Evolutionary conservation across 2,113 vertebrate species (phyloP).

Genomic region (Centropus bengalensis): DNA sequence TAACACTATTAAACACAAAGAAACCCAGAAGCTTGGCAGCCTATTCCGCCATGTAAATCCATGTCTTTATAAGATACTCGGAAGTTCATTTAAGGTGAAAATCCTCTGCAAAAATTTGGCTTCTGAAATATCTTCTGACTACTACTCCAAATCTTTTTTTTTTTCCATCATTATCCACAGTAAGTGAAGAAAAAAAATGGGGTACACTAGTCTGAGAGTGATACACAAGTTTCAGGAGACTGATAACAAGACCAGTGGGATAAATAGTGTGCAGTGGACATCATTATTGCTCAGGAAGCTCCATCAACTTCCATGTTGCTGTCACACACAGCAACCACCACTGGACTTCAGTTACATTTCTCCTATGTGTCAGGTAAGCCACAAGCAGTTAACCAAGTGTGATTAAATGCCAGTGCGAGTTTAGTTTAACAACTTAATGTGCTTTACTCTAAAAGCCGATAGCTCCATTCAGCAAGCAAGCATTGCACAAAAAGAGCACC

Average conservation of each 20-base stretch:
- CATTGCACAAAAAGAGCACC: background rate
- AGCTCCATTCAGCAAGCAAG: background rate
- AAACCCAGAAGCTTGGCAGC: slow-evolving; percentile 52
- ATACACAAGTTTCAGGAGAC: background rate
- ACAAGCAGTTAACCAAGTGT: background rate
- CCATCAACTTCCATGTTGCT: background rate
- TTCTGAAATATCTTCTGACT: background rate
- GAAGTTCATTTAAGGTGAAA: slow-evolving; percentile 54
- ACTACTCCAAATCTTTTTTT: background rate
- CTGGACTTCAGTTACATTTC: background rate
- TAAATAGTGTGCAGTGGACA: background rate
- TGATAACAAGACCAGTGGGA: background rate
- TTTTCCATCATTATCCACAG: background rate
- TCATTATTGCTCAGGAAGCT: background rate
- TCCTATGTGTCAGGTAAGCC: background rate
- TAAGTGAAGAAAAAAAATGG: background rate
- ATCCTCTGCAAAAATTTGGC: background rate
- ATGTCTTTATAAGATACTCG: background rate
- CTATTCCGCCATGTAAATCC: slow-evolving; percentile 16
- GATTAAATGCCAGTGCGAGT: background rate
- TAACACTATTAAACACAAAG: slow-evolving; percentile 46
- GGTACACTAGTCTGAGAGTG: background rate
- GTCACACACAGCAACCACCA: background rate
- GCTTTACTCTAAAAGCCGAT: background rate
- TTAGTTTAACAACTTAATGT: background rate